Conservation (phyloP, 2,113 vertebrate genomes). For the Salvelinus sp. region DNA sequence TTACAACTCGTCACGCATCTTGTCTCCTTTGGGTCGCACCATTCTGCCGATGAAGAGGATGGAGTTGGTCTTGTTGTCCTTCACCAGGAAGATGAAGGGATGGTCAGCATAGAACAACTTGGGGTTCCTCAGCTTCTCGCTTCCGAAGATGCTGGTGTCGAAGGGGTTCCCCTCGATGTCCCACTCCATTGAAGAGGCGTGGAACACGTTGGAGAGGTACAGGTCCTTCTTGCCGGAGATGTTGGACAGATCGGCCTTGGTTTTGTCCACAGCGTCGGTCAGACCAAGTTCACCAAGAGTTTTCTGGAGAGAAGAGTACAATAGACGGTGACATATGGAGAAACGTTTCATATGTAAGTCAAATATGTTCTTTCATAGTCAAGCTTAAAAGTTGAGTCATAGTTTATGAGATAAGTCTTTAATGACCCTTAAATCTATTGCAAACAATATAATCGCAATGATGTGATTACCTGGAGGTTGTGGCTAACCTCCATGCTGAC, state of each 20-base stretch:
- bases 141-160: slow-evolving; percentile 83
- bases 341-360: not conserved
- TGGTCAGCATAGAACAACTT: slow-evolving; percentile 93
- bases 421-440: not conserved
- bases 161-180: slow-evolving; percentile 87
- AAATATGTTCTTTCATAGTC: not conserved
- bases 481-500: slow-evolving; percentile 88
- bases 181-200: slow-evolving; percentile 86
- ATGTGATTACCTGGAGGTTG: slow-evolving; percentile 82
- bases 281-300: slow-evolving; percentile 88
- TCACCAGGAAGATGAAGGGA: slow-evolving; percentile 94
- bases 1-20: slow-evolving; percentile 95
- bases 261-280: slow-evolving; percentile 93
- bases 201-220: slow-evolving; percentile 91
- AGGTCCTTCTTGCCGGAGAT: slow-evolving; percentile 98
- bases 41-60: slow-evolving; percentile 93
- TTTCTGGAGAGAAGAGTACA: slow-evolving; percentile 77
- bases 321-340: not conserved
- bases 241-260: slow-evolving; percentile 93
- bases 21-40: slow-evolving; percentile 90
- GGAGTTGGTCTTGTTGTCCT: slow-evolving; percentile 91
- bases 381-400: not conserved
- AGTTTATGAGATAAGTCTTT: not conserved
- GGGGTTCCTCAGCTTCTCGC: slow-evolving; percentile 86
- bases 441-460: not conserved